Evolutionary conservation across 2,888 invertebrate genomes (phyloP).

Genomic region (Archips crataeganus): DNA sequence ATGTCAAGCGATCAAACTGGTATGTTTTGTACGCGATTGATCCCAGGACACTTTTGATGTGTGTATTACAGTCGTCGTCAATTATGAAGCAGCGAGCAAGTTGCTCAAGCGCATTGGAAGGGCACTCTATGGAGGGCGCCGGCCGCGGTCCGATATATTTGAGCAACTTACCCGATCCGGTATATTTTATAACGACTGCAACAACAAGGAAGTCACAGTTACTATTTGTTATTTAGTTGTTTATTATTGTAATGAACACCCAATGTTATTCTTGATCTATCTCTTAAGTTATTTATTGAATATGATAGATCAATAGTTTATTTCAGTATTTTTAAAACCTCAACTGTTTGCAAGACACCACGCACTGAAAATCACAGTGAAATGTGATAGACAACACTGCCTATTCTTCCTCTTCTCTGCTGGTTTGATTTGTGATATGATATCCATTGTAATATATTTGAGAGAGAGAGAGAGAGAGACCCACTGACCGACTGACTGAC

Average conservation of each 20-base stretch:
- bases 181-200: background rate
- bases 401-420: constrained; percentile 6
- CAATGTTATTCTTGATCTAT: constrained; percentile 32
- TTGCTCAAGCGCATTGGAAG: background rate
- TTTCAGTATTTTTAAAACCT: constrained; percentile 36
- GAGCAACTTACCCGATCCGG: background rate
- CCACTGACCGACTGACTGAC: too few relatives aligned
- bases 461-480: too few relatives aligned
- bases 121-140: background rate
- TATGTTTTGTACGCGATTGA: background rate
- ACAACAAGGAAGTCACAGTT: constrained; percentile 37
- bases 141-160: background rate
- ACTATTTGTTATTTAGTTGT: constrained; percentile 42
- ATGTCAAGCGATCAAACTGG: background rate
- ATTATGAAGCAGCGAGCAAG: background rate
- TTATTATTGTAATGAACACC: constrained; percentile 30
- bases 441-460: background rate
- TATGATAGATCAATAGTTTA: constrained; percentile 23
- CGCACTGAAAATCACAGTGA: constrained; percentile 11
- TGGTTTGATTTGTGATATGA: constrained; percentile 5
- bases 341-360: constrained; percentile 4
- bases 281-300: constrained; percentile 31
- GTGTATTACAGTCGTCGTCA: background rate
- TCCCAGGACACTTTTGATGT: background rate
- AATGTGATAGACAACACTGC: constrained; percentile 9